Base-by-base conservation (phyloP, 1,140 invertebrate genomes). In the Drosophila kurseongensis region DNA sequence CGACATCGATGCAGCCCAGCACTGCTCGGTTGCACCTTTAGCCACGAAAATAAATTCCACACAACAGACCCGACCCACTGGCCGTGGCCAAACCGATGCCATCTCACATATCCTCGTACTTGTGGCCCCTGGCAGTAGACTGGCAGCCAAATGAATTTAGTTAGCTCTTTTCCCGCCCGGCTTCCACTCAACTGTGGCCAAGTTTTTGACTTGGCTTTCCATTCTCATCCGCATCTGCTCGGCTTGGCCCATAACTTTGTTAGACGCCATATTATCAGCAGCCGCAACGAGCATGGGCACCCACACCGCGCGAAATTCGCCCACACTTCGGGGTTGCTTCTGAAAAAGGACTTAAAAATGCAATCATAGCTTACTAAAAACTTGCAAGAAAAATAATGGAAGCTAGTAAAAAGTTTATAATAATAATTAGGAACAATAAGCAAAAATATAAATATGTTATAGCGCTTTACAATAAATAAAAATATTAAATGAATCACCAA, bases 131-230 rank as follows among this genome's bases (percentile, higher is more conserved):
- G 54, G 47, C 40, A 50, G 52, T 42, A 47, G 32, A 54, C 48
- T 55, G 73, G 42, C 75, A 76, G 74, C 75, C 61, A 77, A 78
- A 78, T 77, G 75, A 77, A 62, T 78, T 78, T 78, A 77, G 75
- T 77, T 77, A 68, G 55, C 55, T 77, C 60, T 23, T 23, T 2
- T 9, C 13, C 16, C 14, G 18, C 23, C 12, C 13, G 23, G 5
- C 38, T 10, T 18, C 47, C 40, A 40, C 41, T 27, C 61, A 51
- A 56, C 51, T 56, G 56, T 57, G 62, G 65, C 62, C 74, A 76
- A 77, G 73, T 76, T 77, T 76, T 44, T 62, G 63, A 69, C 42
- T 76, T 77, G 65, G 57, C 63, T 69, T 77, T 69, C 59, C 74
- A 55, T 75, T 75, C 72, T 67, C 61, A 55, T 60, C 74, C 61